Base-by-base conservation (phyloP, 2,797 vertebrate genomes). In the Bryconaethiops microstoma region DNA sequence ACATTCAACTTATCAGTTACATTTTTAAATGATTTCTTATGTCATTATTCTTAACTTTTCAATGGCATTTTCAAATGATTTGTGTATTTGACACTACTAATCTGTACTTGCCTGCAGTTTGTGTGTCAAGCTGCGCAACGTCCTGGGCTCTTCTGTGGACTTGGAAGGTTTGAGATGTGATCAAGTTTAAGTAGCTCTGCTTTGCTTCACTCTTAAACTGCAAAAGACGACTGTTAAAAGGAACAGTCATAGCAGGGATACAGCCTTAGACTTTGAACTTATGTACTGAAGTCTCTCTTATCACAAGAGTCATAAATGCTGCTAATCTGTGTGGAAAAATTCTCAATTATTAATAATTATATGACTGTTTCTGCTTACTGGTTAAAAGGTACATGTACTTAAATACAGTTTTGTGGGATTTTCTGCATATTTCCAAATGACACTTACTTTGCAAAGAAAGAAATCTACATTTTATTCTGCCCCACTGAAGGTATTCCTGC, bases 221-320 rank as follows among this genome's bases (percentile, higher is more conserved):
- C 14, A 29, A 39, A 39, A 9, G 13, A 52, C 39, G 19, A 35
- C 64, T 55, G 17, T 39, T 1, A 19, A 19, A 40, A 73, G 17
- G 52, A 72, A 21, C 8, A 45, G 52, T 55, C 17, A 62, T 13
- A 42, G 39, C 21, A 17, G 48, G 29, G 19, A 23, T 19, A 64
- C 10, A 70, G 45, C 40, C 57, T 62, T 23, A 73, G 69, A 74
- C 52, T 67, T 76, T 77, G 59, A 77, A 29, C 55, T n/a, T 70
- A 48, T 12, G 12, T 48, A 35, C 35, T 48, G 2, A 48, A 48
- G 45, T 48, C 12, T 12, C 16, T 21, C 50, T 17, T 74, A n/a
- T 69, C 65, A 72, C n/a, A 55, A 64, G 35, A 76, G 9, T 16
- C 35, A 50, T 70, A 63, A 62, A 76, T 40, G 23, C 48, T 42